These are phyloP conservation scores for Myrmecobius fasciatus DNA, from an alignment of 2,113 vertebrate species.

Conservation along the genomic window DNA sequence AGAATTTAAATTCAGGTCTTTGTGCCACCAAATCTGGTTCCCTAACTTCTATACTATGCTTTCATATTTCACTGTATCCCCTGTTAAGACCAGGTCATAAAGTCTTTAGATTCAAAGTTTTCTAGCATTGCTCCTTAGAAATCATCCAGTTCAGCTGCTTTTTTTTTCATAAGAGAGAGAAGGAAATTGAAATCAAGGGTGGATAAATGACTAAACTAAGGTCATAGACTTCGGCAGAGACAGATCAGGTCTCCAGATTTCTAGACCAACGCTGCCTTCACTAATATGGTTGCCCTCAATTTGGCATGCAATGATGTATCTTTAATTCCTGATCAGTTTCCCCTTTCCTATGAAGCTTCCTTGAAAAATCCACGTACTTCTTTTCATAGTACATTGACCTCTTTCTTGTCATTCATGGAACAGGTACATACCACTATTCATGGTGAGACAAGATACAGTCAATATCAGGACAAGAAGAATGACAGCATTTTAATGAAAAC, in stretches of 20 bases:
- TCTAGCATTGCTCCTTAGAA: neutral
- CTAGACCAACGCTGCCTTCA: neutral
- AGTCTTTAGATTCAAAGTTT: neutral
- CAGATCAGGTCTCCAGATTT: neutral
- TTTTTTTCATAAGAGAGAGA: neutral
- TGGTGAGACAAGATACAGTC: conserved; percentile 39
- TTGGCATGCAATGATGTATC: neutral
- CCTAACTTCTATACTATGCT: neutral
- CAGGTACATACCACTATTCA: conserved; percentile 48
- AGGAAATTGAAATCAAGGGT: neutral
- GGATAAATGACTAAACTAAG: neutral
- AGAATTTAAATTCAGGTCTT: neutral
- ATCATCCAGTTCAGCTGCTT: neutral
- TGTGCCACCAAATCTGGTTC: neutral
- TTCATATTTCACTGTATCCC: neutral
- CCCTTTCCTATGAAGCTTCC: neutral
- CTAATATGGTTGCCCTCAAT: neutral
- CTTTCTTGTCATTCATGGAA: conserved; percentile 20
- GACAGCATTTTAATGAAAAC: conserved; percentile 70
- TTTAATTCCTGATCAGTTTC: neutral
- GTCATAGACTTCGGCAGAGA: neutral
- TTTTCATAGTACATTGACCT: conserved; percentile 25
- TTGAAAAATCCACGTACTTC: neutral
- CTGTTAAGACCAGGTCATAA: neutral
- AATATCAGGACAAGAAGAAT: conserved; percentile 61